Evolutionary conservation across 2,888 invertebrate genomes (phyloP), one percentile per base, ranked within the genome.

Genomic region (Agriopis marginaria): DNA sequence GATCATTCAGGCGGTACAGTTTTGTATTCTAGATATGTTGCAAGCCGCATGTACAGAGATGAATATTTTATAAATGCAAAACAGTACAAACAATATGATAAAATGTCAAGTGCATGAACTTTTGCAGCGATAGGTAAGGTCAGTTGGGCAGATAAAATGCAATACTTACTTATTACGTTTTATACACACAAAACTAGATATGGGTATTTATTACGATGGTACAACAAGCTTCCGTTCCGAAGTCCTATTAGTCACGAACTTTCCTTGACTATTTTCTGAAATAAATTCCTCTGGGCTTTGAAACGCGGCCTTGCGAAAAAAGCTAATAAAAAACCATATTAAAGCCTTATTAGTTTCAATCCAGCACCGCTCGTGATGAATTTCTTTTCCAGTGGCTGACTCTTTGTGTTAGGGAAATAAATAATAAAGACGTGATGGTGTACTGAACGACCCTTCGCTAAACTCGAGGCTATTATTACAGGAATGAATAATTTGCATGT

Each of bases 81-180:
- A 14, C 32, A 32, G 32, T 32, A 42, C 40, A 55, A 60, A 65
- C 45, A 56, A 49, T 62, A 42, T 44, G 65, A 62, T 70, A 65
- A 82, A 82, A 79, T 84, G 79, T 84, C 82, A 83, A 82, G 82
- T 80, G 74, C 81, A 79, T 82, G 80, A 81, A 83, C 81, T 82
- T 75, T 78, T 75, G 78, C 72, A 76, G 70, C 70, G 70, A 70
- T 66, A 70, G 66, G 59, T 63, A 63, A 70, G 66, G 70, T 70
- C 70, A 66, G 53, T 63, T n/a, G 59, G 39, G 70, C 59, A 59
- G 66, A 70, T 70, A 66, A 66, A 70, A 55, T 70, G 53, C 66
- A 58, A 14, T 63, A 45, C 32, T 23, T 45, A 63, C 60, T 66
- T 45, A 17, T 45, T 54, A 32, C 44, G 39, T 60, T n/a, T 23